Conservation (phyloP, 1,140 invertebrate genomes). For the Adoxophyes honmai region DNA sequence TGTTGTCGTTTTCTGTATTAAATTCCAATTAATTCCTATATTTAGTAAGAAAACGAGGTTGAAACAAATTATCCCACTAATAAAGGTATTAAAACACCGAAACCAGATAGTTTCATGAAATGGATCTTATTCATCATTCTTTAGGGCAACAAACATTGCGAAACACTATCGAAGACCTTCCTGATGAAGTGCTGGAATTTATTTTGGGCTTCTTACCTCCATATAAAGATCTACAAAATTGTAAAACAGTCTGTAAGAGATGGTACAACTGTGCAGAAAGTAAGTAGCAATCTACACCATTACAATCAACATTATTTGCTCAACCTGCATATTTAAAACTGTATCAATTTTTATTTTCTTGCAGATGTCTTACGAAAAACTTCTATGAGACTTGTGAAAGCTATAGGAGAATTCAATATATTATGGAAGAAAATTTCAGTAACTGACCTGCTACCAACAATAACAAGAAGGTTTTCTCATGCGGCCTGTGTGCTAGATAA, state of each 20-base stretch:
- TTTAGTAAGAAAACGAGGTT: not conserved
- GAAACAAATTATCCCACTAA: too few relatives aligned
- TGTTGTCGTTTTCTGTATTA: conserved; percentile 7
- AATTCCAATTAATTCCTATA: not conserved
- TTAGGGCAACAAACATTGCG: conserved; percentile 43
- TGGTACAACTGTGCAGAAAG: conserved; percentile 90
- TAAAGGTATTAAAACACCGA: too few relatives aligned
- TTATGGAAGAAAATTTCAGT: conserved; percentile 81
- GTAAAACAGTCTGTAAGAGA: conserved; percentile 89
- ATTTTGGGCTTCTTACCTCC: conserved; percentile 93
- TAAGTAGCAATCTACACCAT: conserved; percentile 67
- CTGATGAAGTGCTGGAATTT: conserved; percentile 95
- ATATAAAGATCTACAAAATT: conserved; percentile 92
- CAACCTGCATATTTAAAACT: not conserved
- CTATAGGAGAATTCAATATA: conserved; percentile 83
- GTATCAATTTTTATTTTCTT: conserved; percentile 40
- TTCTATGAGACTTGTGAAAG: conserved; percentile 82
- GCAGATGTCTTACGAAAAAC: conserved; percentile 85
- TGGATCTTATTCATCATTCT: conserved; percentile 53
- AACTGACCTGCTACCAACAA: conserved; percentile 80
- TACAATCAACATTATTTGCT: not conserved
- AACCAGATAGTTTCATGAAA: conserved; percentile 30
- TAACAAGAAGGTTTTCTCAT: conserved; percentile 95
- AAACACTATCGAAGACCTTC: conserved; percentile 83
- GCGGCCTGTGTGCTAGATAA: conserved; percentile 90